Evolutionary conservation across 2,797 vertebrate species (phyloP).

Genomic region (Taeniopygia guttata): DNA sequence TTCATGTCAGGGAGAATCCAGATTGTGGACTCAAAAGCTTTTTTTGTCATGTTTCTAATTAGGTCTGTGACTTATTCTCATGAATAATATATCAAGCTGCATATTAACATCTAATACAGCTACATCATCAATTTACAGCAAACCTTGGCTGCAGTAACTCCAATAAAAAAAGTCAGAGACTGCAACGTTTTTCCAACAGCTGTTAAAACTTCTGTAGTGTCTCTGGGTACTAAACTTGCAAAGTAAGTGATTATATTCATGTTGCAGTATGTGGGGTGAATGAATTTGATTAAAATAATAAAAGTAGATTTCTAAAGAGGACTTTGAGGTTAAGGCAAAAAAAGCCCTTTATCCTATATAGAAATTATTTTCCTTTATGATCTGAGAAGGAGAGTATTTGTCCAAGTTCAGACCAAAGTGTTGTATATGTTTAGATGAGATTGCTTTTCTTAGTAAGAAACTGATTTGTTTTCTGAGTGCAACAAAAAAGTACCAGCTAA

Average conservation of each 20-base stretch:
- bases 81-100: conserved; percentile 57
- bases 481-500: background rate
- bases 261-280: background rate
- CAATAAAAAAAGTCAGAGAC: conserved; percentile 13
- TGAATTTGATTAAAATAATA: background rate
- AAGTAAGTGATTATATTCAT: background rate
- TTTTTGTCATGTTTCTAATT: conserved; percentile 65
- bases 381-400: background rate
- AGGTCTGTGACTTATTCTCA: conserved; percentile 60
- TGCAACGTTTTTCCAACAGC: conserved; percentile 24
- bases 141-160: conserved; percentile 11
- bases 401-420: background rate
- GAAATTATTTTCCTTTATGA: background rate
- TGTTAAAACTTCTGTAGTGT: conserved; percentile 30
- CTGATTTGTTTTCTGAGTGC: background rate
- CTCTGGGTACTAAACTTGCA: background rate
- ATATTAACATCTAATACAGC: conserved; percentile 60
- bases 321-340: background rate
- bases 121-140: conserved; percentile 57
- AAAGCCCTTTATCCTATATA: background rate
- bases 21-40: conserved; percentile 50
- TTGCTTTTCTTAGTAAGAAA: background rate
- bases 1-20: conserved; percentile 55
- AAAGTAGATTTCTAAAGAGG: background rate
- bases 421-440: background rate